Evolutionary conservation across 2,888 invertebrate species (phyloP).

Genomic region (Drosophila rubida): DNA sequence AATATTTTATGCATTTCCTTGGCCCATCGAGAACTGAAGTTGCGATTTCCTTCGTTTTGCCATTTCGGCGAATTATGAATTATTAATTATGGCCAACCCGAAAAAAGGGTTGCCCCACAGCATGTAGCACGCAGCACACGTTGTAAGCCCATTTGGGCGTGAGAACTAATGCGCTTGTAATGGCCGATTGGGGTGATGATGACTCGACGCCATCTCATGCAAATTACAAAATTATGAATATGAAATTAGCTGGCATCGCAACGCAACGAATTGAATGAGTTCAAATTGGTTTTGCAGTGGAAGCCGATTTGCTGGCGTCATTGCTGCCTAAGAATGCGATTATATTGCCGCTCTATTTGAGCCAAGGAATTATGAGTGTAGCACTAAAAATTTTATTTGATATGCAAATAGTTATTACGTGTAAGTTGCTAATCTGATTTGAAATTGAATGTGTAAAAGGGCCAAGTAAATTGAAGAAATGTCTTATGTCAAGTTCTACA

Average conservation of each 20-base stretch:
- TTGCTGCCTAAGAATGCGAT: neutral
- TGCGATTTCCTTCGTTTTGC: constrained; percentile 26
- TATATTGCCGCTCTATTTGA: neutral
- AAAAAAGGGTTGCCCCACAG: constrained; percentile 42
- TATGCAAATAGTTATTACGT: neutral
- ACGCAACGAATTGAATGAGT: constrained; percentile 33
- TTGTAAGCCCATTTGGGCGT: constrained; percentile 71
- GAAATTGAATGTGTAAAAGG: too few relatives aligned
- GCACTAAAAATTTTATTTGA: neutral
- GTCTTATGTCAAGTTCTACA: too few relatives aligned
- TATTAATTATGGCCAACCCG: constrained; percentile 64
- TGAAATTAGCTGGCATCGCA: constrained; percentile 50
- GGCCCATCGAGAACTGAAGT: constrained; percentile 31
- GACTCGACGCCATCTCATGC: constrained; percentile 51
- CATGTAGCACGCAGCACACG: neutral
- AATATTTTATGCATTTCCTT: constrained; percentile 64
- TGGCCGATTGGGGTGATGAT: constrained; percentile 49
- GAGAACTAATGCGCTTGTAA: constrained; percentile 77
- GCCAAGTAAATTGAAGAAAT: too few relatives aligned
- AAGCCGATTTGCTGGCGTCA: neutral
- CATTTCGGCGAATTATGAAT: constrained; percentile 71
- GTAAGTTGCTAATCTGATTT: neutral
- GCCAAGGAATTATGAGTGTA: neutral
- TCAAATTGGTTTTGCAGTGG: constrained; percentile 23
- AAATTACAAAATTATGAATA: constrained; percentile 74